phyloP scores from a whole-genome alignment of 2,113 vertebrate species.

The Hystrix cristata region DNA sequence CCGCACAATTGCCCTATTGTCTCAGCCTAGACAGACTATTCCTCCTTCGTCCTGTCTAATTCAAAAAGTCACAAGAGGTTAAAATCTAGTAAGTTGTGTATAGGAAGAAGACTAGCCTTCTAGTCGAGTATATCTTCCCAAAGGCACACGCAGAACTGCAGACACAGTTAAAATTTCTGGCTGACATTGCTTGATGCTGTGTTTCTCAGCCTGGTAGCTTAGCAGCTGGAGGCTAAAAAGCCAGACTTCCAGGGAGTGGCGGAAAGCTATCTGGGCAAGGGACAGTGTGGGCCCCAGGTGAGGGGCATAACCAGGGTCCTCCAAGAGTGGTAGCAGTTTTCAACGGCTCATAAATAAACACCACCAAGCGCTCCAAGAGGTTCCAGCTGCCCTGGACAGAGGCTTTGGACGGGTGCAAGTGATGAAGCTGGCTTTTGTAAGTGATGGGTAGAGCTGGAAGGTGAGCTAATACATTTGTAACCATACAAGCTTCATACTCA shows the following conservation, averaged over 20 bases:
- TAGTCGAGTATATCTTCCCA: conserved; percentile 65
- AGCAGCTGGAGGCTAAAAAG: conserved; percentile 67
- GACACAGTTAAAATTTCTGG: conserved; percentile 73
- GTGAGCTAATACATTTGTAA: background rate
- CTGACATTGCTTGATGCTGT: conserved; percentile 68
- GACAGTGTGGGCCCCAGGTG: background rate
- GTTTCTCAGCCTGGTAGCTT: conserved; percentile 64
- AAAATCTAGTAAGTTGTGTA: conserved; percentile 57
- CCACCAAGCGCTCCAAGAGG: background rate
- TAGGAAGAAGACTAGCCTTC: conserved; percentile 24
- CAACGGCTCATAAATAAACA: conserved; percentile 21
- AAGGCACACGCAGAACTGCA: conserved; percentile 63
- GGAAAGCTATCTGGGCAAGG: conserved; percentile 46
- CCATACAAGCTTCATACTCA: background rate
- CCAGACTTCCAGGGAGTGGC: conserved; percentile 61
- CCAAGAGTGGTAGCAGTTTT: conserved; percentile 3
- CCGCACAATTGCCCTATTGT: background rate
- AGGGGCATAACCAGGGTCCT: background rate
- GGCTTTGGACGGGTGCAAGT: conserved; percentile 9
- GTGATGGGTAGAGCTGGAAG: background rate
- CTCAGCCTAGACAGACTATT: background rate
- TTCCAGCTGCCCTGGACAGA: background rate
- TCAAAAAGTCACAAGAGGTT: conserved; percentile 57
- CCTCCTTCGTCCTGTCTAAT: conserved; percentile 52
- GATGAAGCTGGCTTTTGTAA: conserved; percentile 43